Evolutionary conservation across 2,888 invertebrate species (phyloP), one percentile per base, ranked within the genome.

Genomic region (Chalcosyrphus nemorum): DNA sequence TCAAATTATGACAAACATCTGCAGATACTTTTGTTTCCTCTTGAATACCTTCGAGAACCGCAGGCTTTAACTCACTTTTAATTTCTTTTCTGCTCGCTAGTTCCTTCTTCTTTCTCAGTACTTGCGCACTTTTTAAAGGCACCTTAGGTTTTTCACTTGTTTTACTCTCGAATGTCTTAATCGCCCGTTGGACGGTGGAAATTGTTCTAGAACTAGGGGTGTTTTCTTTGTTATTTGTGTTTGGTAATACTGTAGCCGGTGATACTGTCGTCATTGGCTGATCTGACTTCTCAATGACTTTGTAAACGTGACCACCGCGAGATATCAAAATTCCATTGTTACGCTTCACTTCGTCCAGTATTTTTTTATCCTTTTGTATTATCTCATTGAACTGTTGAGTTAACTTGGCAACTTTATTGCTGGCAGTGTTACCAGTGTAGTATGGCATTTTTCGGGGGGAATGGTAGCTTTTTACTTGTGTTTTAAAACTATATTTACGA

Each of bases 341-440:
- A 65, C 94, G 92, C 89, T 93, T 94, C 4, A 93, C 92, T 88
- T 93, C 93, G 86, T 93, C 93, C 43, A 93, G 89, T 5, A 93
- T 88, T 3, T 89, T 88, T 9, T 88, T 88, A 81, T 92, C 91
- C 81, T 91, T 90, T 68, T 91, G 91, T 82, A 94, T 93, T 88
- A 95, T 92, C 89, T 94, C 93, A 88, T 95, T 95, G 88, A 95
- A 95, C 88, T 95, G 95, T 86, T 94, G 93, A 0, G 95, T 94
- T 75, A 95, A 89, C 89, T 94, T 94, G 54, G 95, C 94, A 35
- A 95, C 95, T 89, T 93, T 93, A 87, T 92, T 94, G 80, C 93
- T 87, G 11, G 87, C 74, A 35, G 71, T 57, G 61, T 65, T 75
- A 52, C 57, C 80, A 17, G 75, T 86, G 2, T 85, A 21, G 43